phyloP scores from a whole-genome alignment of 2,888 invertebrate species.

The Tetragonula carbonaria region DNA sequence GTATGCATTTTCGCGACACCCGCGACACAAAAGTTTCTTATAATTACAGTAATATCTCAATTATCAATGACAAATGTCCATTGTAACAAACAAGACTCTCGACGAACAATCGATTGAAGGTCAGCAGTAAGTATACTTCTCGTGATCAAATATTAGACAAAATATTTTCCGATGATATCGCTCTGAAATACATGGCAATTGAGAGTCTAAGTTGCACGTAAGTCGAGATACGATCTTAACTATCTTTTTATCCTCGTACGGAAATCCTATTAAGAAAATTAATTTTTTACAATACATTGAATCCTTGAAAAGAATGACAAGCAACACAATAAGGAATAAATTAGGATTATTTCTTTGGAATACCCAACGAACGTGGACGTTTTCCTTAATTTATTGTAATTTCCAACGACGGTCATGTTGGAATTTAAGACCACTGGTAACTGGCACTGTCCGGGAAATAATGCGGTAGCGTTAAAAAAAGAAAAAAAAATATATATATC shows the following conservation, averaged over 20 bases:
- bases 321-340: constrained; percentile 11
- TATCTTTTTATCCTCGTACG: not conserved
- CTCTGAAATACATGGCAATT: not conserved
- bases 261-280: constrained; percentile 2
- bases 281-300: not conserved
- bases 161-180: constrained; percentile 8
- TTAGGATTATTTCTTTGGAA: not conserved
- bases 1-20: not conserved
- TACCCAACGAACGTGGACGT: not conserved
- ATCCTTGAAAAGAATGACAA: not conserved
- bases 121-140: not conserved
- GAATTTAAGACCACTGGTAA: not conserved
- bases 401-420: not conserved
- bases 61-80: constrained; percentile 14
- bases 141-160: constrained; percentile 5
- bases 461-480: not conserved
- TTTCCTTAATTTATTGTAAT: constrained; percentile 24
- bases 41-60: not conserved
- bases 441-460: not conserved
- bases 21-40: not conserved
- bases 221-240: not conserved
- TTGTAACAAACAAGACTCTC: constrained; percentile 15
- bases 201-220: not conserved
- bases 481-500: not conserved
- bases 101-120: not conserved